Conservation (phyloP, 2,797 vertebrate species). For the Paedocypris micromegethes region DNA sequence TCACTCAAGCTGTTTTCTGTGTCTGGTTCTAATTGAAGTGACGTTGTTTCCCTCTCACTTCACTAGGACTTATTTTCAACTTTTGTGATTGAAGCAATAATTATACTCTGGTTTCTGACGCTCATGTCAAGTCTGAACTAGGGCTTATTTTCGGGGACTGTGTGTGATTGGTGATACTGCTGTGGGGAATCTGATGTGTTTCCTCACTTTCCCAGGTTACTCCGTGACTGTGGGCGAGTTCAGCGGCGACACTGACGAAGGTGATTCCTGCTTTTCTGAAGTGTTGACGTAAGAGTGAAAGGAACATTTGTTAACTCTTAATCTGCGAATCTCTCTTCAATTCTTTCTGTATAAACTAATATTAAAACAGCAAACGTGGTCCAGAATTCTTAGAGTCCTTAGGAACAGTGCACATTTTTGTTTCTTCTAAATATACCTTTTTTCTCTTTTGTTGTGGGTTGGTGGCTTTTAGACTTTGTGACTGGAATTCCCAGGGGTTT, state of each 20-base stretch:
- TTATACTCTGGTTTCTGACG: too few relatives aligned
- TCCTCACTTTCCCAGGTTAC: constrained; percentile 70
- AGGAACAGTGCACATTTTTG: constrained; percentile 37
- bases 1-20: too few relatives aligned
- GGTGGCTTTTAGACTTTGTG: constrained; percentile 76
- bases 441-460: constrained; percentile 32
- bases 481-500: constrained; percentile 84
- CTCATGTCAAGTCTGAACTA: too few relatives aligned
- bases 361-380: neutral
- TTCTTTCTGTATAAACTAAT: constrained; percentile 13
- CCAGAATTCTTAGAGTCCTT: constrained; percentile 43
- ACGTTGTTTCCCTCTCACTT: too few relatives aligned
- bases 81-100: too few relatives aligned
- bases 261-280: constrained; percentile 56
- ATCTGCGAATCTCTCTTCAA: neutral
- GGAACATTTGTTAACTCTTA: neutral
- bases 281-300: neutral
- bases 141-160: too few relatives aligned
- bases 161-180: too few relatives aligned
- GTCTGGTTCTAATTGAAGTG: too few relatives aligned
- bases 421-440: constrained; percentile 56
- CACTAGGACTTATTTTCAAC: too few relatives aligned
- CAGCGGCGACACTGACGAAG: constrained; percentile 79
- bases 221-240: constrained; percentile 88
- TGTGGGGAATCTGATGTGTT: neutral